Percentiles rank a stretch among this genome's conserved stretches.
phyloP scores from a whole-genome alignment of 2,113 vertebrate species.

The human (Homo sapiens) region DNA sequence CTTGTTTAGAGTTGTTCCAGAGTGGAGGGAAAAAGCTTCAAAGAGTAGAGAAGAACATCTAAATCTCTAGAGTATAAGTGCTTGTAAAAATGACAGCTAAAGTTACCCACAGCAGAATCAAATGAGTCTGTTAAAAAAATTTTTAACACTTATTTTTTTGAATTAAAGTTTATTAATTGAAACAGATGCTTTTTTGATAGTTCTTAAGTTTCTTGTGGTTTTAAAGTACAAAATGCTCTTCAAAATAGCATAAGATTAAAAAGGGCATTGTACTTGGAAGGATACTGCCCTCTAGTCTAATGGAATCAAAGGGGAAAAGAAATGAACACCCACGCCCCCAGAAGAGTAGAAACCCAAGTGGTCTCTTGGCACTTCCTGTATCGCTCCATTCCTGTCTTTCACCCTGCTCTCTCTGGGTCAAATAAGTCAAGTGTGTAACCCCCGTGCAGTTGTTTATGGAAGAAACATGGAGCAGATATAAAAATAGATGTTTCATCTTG shows the following conservation, averaged over 20 bases:
- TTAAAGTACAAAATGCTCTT: neutral
- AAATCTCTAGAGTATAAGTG: neutral
- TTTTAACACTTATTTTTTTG: neutral
- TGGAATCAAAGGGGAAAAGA: neutral
- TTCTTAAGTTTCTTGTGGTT: constrained; percentile 1
- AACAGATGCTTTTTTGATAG: neutral
- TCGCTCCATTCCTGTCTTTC: neutral
- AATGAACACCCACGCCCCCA: neutral
- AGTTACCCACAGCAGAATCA: neutral
- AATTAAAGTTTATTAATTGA: neutral
- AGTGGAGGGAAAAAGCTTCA: neutral
- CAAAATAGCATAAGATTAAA: neutral
- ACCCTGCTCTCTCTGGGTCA: neutral
- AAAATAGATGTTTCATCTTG: neutral
- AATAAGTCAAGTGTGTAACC: neutral
- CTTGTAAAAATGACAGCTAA: neutral
- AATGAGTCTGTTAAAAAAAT: neutral
- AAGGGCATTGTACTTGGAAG: neutral
- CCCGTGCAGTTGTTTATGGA: neutral
- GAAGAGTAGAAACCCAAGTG: neutral
- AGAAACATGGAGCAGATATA: neutral
- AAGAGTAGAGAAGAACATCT: neutral
- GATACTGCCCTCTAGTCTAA: neutral
- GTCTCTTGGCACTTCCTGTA: neutral
- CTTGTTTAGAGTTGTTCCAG: neutral